A percentile compares a stretch with the other conserved stretches of the same genome.
These are phyloP conservation scores for Brassicogethes aeneus DNA, from an alignment of 2,888 invertebrate species.

Conservation along the genomic window DNA sequence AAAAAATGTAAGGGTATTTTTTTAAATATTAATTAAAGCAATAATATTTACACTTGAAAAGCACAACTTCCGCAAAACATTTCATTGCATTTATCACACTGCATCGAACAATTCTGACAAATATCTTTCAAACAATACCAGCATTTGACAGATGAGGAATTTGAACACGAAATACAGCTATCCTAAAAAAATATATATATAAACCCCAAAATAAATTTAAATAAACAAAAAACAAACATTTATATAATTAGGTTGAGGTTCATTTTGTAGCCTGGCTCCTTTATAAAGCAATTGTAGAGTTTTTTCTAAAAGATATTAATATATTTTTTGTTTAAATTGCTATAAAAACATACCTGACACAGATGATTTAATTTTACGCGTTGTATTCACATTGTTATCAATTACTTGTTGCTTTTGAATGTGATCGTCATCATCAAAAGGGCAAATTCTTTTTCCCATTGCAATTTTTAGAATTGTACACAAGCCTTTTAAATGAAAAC, in stretches of 20 bases:
- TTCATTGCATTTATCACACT: background rate
- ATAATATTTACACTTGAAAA: background rate
- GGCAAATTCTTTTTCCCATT: constrained; percentile 1
- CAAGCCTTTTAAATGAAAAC: too few species aligned
- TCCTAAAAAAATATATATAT: too few species aligned
- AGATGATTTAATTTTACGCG: background rate
- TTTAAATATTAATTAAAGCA: background rate
- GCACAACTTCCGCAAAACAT: background rate
- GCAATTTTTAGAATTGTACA: too few species aligned
- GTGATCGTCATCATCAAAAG: background rate
- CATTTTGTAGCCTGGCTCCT: background rate
- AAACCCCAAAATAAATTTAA: too few species aligned
- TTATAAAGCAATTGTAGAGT: background rate
- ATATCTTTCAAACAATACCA: background rate
- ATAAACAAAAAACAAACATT: too few species aligned
- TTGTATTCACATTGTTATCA: background rate
- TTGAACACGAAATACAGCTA: too few species aligned
- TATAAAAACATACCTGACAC: background rate
- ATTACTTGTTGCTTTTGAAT: background rate
- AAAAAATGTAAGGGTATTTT: background rate
- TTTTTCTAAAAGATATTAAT: background rate
- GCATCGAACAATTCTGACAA: background rate
- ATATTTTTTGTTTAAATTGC: background rate
- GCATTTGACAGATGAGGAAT: too few species aligned
- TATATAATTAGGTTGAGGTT: too few species aligned